Conservation (phyloP, 2,797 vertebrate genomes). For the Chelonia mydas region DNA sequence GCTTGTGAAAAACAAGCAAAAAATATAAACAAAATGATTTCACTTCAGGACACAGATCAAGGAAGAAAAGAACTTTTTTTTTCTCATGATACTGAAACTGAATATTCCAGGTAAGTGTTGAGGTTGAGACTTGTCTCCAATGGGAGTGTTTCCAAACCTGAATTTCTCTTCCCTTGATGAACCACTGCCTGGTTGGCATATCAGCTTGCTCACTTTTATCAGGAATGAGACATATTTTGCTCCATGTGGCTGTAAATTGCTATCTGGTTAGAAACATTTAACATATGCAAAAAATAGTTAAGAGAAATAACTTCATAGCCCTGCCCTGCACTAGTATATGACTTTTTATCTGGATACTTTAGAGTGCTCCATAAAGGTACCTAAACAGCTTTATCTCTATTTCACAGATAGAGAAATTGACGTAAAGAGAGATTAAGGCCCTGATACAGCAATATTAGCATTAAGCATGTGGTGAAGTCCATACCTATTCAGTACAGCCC, state of each 20-base stretch:
- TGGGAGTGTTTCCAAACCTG: rapidly evolving
- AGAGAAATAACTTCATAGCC: background rate
- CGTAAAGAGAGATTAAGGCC: background rate
- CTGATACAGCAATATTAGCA: background rate
- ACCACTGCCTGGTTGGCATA: background rate
- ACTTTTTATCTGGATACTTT: background rate
- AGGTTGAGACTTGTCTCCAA: background rate
- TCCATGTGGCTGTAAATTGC: background rate
- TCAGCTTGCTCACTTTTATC: background rate
- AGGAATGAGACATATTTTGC: background rate
- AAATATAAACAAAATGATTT: background rate
- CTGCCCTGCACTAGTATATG: rapidly evolving
- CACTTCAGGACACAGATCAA: background rate
- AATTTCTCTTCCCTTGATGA: background rate
- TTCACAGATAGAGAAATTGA: background rate
- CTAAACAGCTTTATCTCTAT: background rate
- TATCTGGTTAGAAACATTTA: background rate
- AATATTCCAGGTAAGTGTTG: background rate
- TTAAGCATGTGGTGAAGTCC: background rate
- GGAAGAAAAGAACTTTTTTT: background rate
- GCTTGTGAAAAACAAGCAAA: background rate
- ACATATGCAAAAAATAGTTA: background rate
- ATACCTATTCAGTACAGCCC: background rate
- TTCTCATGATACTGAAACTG: background rate
- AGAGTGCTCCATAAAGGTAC: background rate